Percentiles rank a stretch among this genome's conserved stretches.
Conservation (phyloP, 1,140 invertebrate genomes). For the Antheraea pernyi region DNA sequence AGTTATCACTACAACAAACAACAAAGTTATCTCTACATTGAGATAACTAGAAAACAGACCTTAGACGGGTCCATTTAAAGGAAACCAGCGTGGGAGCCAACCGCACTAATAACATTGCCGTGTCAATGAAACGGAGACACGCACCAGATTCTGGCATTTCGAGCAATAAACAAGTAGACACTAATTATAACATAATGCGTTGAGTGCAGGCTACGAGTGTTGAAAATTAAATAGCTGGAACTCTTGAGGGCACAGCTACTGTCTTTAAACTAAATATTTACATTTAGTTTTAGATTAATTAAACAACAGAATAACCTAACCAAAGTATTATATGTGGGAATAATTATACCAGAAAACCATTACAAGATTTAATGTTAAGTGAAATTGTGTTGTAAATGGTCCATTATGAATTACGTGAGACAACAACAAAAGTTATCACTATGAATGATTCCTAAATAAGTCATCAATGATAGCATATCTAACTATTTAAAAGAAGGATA, state of each 20-base stretch:
- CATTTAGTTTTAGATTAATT: too few relatives aligned
- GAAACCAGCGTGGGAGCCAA: not conserved
- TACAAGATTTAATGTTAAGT: too few relatives aligned
- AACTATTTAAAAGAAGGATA: too few relatives aligned
- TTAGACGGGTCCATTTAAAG: not conserved
- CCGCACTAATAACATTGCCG: not conserved
- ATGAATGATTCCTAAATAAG: too few relatives aligned
- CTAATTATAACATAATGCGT: constrained; percentile 8
- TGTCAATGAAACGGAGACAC: constrained; percentile 6
- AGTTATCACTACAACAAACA: constrained; percentile 6
- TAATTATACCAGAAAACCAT: too few relatives aligned
- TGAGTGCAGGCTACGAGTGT: not conserved
- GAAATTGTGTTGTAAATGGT: too few relatives aligned
- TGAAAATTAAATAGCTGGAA: not conserved
- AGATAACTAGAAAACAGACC: not conserved
- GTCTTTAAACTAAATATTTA: not conserved
- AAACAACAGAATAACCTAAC: too few relatives aligned
- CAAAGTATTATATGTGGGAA: too few relatives aligned
- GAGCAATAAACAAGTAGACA: constrained; percentile 6
- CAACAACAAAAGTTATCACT: too few relatives aligned
- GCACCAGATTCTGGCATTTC: constrained; percentile 10
- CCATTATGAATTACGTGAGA: too few relatives aligned
- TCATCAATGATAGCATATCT: too few relatives aligned
- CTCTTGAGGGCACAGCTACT: not conserved
- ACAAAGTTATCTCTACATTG: not conserved